Evolutionary conservation across 2,113 vertebrate species (phyloP).

Genomic region (Tragelaphus strepsiceros): DNA sequence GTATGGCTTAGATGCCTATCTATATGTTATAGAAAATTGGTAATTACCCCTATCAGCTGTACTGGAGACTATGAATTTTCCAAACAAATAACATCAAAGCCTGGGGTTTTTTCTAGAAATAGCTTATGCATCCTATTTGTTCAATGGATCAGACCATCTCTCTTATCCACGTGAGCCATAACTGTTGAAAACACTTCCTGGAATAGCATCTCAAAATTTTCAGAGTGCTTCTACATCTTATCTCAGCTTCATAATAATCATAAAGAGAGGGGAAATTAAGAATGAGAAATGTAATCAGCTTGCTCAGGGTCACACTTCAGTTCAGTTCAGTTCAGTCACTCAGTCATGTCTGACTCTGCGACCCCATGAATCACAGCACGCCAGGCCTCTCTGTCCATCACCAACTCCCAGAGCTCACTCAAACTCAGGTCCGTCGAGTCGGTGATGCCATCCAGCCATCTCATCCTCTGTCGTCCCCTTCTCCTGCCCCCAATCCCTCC

Average conservation of each 20-base stretch:
- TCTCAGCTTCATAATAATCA: conserved; percentile 21
- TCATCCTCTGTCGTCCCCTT: neutral
- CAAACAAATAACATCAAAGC: neutral
- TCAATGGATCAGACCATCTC: neutral
- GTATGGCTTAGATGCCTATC: neutral
- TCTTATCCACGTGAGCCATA: neutral
- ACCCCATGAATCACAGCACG: neutral
- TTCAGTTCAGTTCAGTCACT: neutral
- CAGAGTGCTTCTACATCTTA: conserved; percentile 17
- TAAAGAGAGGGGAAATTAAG: neutral
- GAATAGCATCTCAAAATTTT: neutral
- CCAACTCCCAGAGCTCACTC: neutral
- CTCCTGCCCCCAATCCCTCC: neutral
- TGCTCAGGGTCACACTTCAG: neutral
- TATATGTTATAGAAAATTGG: neutral
- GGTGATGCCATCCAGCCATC: neutral
- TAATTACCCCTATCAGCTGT: neutral
- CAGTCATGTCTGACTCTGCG: neutral
- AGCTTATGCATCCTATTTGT: neutral
- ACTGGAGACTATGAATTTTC: neutral
- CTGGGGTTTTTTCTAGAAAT: neutral
- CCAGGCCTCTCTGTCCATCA: neutral
- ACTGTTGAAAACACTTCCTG: neutral
- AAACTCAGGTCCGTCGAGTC: neutral
- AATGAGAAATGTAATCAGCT: conserved; percentile 13